Percentiles rank a stretch among this genome's conserved stretches.
These are phyloP conservation scores for Ginglymostoma cirratum DNA, from an alignment of 2,113 vertebrate genomes.

Conservation along the genomic window DNA sequence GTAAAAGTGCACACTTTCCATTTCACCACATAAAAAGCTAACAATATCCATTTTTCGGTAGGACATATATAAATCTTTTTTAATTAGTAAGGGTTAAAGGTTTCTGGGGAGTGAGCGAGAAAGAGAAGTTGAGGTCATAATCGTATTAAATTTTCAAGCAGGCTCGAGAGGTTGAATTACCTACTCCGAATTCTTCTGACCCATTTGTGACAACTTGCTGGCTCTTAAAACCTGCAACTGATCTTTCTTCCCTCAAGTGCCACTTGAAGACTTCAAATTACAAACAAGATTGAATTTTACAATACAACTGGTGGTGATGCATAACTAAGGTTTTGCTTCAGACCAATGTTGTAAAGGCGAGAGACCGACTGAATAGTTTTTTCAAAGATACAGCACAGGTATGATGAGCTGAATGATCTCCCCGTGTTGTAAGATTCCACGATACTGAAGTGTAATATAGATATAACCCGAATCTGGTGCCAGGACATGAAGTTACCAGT, in stretches of 20 bases:
- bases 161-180: too few relatives aligned
- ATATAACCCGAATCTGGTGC: neutral
- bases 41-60: neutral
- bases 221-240: neutral
- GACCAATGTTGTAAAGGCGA: neutral
- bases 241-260: neutral
- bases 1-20: neutral
- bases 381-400: neutral
- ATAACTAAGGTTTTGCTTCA: neutral
- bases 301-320: neutral
- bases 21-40: neutral
- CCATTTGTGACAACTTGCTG: neutral
- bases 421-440: neutral
- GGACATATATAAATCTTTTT: neutral
- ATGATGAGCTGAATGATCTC: neutral
- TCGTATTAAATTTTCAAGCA: too few relatives aligned
- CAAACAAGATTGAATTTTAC: neutral
- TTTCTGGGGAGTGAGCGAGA: too few relatives aligned
- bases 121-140: too few relatives aligned
- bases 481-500: neutral
- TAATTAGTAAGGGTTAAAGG: too few relatives aligned
- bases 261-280: neutral
- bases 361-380: neutral
- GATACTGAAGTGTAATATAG: neutral
- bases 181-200: too few relatives aligned